A percentile compares a stretch with the other conserved stretches of the same genome.
Conservation (phyloP, 1,140 invertebrate genomes). For the Metaphire vulgaris region DNA sequence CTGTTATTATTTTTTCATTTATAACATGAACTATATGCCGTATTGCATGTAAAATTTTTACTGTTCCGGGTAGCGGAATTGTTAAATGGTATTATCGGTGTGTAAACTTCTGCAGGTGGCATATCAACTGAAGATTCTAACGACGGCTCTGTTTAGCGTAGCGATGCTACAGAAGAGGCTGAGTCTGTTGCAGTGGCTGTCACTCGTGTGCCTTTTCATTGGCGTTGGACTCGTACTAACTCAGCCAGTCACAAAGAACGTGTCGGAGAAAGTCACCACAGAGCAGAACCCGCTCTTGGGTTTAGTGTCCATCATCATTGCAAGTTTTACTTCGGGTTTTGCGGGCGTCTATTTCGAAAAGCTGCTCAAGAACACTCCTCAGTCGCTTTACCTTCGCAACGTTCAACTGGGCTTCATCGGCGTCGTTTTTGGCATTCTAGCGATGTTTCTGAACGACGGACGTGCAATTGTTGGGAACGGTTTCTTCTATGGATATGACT, state of each 20-base stretch:
- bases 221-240: constrained; percentile 69
- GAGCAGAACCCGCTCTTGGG: constrained; percentile 60
- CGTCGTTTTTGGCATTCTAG: constrained; percentile 53
- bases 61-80: no score
- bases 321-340: constrained; percentile 91
- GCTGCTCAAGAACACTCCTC: constrained; percentile 81
- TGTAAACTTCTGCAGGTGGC: constrained; percentile 87
- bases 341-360: constrained; percentile 99
- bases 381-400: constrained; percentile 76
- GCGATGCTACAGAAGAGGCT: constrained; percentile 75
- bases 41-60: no score
- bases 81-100: no score
- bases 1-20: no score
- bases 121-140: constrained; percentile 97
- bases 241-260: no score
- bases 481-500: constrained; percentile 58
- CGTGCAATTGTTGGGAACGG: constrained; percentile 50
- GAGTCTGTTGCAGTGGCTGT: constrained; percentile 74
- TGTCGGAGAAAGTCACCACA: no score
- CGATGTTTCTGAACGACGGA: constrained; percentile 54
- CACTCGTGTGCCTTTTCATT: constrained; percentile 71
- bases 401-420: constrained; percentile 59
- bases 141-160: constrained; percentile 94
- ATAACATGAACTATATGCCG: no score
- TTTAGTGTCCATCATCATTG: constrained; percentile 75